Evolutionary conservation across 2,888 invertebrate species (phyloP).

Genomic region (Alloscopus bannaensis): DNA sequence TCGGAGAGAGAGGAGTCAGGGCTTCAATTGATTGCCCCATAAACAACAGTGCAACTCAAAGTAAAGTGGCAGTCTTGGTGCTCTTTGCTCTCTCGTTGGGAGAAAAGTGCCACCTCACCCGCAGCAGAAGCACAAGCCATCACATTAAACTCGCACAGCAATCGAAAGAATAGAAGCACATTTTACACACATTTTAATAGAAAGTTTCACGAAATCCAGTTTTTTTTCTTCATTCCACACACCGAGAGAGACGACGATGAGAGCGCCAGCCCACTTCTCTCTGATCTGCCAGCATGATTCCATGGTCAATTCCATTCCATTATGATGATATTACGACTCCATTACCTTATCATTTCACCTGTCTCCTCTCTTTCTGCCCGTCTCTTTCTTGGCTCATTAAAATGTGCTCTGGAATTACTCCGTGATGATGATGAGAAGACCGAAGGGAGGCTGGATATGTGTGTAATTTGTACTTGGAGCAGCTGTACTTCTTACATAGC

Average conservation of each 20-base stretch:
- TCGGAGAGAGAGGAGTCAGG: no score
- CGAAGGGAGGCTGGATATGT: neutral
- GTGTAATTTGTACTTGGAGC: constrained; percentile 9
- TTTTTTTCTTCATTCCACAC: neutral
- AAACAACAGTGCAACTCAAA: no score
- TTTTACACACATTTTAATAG: no score
- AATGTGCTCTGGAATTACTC: constrained; percentile 18
- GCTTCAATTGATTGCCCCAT: constrained; percentile 15
- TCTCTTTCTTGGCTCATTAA: neutral
- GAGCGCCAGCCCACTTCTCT: neutral
- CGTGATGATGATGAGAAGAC: constrained; percentile 8
- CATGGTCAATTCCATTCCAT: constrained; percentile 13
- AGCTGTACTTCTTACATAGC: no score
- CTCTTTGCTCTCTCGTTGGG: no score
- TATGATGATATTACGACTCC: constrained; percentile 15
- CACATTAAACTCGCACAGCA: no score
- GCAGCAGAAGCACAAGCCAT: no score
- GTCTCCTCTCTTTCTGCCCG: neutral
- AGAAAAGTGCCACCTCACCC: no score
- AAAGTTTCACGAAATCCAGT: constrained; percentile 3
- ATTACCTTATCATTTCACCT: constrained; percentile 21
- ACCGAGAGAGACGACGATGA: neutral
- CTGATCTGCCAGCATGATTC: neutral
- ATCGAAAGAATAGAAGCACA: no score
- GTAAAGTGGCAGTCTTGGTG: no score